Base-by-base conservation (phyloP, 2,113 vertebrate genomes). In the Salvelinus fontinalis region DNA sequence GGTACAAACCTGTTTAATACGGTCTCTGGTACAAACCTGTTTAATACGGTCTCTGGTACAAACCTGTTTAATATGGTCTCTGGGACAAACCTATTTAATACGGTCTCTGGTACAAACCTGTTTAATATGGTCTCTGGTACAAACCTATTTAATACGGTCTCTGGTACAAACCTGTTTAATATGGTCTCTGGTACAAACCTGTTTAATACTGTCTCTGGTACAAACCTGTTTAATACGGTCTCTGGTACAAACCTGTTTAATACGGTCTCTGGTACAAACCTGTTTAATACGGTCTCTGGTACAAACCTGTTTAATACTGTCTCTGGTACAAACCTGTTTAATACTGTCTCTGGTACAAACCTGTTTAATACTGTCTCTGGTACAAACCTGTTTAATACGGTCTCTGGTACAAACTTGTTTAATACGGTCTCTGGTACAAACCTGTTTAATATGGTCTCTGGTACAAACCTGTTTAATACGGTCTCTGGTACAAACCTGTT, bases 401-500 rank as follows among this genome's bases (percentile, higher is more conserved):
- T 8, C 34, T 39, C 34, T 39, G 98, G 98, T 99, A 75, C 16
- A 70, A 11, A 20, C 34, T 8, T 39, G 34, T 8, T 39, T 39
- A 2, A 39, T 39, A 39, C 8, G 2, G 34, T 8, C 34, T 39
- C 34, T 39, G 97, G 98, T 99, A 75, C 7, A 67, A 11, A 20
- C 34, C 34, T 39, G 34, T 8, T 39, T 39, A 0, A 39, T 39
- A 39, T 0, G 2, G 34, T 8, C 2, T 39, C 34, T 39, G 34
- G 31, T 31, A 31, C 31, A 31, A 5, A 31, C 31, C 31, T 31
- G 31, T 31, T 31, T 34, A 1, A 34, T 34, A 34, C 1, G 1
- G 31, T 34, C 31, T 34, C 31, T 34, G 98, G 98, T 99, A 75
- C 16, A 70, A 11, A n/a, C 39, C 39, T 44, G 39, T 11, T 11